These are phyloP conservation scores for Graphium colonna DNA, from an alignment of 2,888 invertebrate genomes.

Conservation along the genomic window DNA sequence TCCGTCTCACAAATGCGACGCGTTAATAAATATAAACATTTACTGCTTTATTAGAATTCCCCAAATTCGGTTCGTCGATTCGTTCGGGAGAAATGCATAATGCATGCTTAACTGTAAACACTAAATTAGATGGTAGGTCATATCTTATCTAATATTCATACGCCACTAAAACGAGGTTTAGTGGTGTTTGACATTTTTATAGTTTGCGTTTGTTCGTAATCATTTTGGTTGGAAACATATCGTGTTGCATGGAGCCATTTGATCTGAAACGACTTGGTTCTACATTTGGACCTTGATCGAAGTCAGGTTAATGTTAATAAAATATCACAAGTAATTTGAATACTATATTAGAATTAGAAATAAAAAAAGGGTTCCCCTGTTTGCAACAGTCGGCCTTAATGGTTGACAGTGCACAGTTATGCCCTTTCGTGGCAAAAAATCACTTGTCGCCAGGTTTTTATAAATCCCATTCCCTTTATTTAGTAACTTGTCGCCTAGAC, in stretches of 20 bases:
- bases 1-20: conserved; percentile 50
- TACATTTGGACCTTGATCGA: neutral
- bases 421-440: too few species aligned
- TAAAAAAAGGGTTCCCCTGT: too few species aligned
- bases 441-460: too few species aligned
- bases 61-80: too few species aligned
- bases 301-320: neutral
- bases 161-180: conserved; percentile 40
- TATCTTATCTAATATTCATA: conserved; percentile 38
- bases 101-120: conserved; percentile 57
- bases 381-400: too few species aligned
- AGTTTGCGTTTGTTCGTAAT: conserved; percentile 26
- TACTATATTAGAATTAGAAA: neutral
- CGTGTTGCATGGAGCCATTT: neutral
- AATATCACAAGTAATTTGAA: neutral
- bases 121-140: conserved; percentile 40
- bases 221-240: neutral
- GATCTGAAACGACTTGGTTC: neutral
- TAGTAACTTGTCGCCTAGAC: too few species aligned
- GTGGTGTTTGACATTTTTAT: conserved; percentile 39
- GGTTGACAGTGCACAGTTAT: too few species aligned
- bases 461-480: too few species aligned
- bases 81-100: conserved; percentile 59
- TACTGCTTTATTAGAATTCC: conserved; percentile 68
- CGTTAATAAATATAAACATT: conserved; percentile 67